Base-by-base conservation (phyloP, 1,140 invertebrate species). In the Parasteatoda tepidariorum region DNA sequence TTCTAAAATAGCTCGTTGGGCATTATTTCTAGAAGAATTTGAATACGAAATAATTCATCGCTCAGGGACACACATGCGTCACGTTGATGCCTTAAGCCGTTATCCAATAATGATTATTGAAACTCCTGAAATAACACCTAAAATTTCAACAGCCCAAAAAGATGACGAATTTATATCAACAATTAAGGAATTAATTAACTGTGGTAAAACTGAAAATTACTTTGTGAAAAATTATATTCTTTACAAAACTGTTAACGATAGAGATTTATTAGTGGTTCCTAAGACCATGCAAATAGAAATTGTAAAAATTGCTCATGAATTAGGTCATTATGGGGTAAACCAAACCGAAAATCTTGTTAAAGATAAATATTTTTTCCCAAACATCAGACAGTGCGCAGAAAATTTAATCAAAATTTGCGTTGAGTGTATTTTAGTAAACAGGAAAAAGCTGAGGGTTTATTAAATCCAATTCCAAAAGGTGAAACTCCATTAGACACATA, bases 1-100 rank as follows among this genome's bases (percentile, higher is more conserved):
- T 2, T 4, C 48, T 9, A 54, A 61, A 62, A 70, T 81, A 0
- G 64, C 62, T 6, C 26, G 84, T 41, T 73, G 84, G 76, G n/a
- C 31, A 6, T 18, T 30, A 62, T 9, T 57, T 28, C 3, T 55
- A 59, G 0, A 13, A 79, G 34, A 41, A 62, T 22, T 78, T 54
- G 7, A 59, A 57, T 33, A 66, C 31, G 38, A 26, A 34, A 30
- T 79, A 15, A n/a, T 2, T 2, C 82, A 82, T 57, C 3, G 83
- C 7, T n/a, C n/a, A n/a, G n/a, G n/a, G n/a, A n/a, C n/a, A n/a
- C n/a, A n/a, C n/a, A 3, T 57, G 13, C 11, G 24, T 9, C 6
- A n/a, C 11, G 22, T 38, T 26, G 48, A 15, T 26, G 31, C n/a
- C n/a, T n/a, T n/a, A n/a, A n/a, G n/a, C n/a, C n/a, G n/a, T n/a